phyloP scores from a whole-genome alignment of 1,140 invertebrate species.

The Zaprionus nigranus region DNA sequence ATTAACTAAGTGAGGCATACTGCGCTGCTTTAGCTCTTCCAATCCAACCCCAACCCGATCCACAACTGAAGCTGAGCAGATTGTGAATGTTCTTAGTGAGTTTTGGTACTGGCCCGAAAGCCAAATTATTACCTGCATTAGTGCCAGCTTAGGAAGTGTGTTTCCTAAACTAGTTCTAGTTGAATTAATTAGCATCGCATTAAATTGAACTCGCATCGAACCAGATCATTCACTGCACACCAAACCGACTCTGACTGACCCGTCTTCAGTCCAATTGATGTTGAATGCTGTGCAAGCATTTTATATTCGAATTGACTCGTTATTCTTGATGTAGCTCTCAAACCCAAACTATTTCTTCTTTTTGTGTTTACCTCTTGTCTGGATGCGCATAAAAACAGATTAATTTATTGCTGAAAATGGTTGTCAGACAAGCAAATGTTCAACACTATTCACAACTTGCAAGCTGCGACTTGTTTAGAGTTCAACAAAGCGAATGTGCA shows the following conservation, averaged over 20 bases:
- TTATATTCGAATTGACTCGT: conserved; percentile 1
- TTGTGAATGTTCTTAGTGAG: conserved; percentile 13
- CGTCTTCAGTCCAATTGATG: conserved; percentile 20
- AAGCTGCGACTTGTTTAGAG: not conserved
- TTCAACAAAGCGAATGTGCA: not conserved
- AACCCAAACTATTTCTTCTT: not conserved
- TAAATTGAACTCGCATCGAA: conserved; percentile 9
- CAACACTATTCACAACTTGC: conserved; percentile 21
- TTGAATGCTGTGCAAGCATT: not conserved
- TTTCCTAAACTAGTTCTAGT: conserved; percentile 65
- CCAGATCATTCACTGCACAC: conserved; percentile 14
- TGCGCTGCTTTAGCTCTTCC: not conserved
- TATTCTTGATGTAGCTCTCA: not conserved
- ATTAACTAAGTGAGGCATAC: conserved; percentile 24
- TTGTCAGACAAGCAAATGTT: conserved; percentile 15
- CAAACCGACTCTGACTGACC: conserved; percentile 11
- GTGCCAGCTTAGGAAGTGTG: conserved; percentile 56
- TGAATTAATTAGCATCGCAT: conserved; percentile 48
- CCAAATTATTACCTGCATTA: conserved; percentile 72
- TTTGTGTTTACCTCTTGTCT: conserved; percentile 1
- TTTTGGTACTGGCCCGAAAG: conserved; percentile 45
- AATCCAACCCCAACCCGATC: not conserved
- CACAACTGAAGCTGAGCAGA: not conserved
- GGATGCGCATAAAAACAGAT: conserved; percentile 11
- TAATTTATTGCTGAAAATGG: conserved; percentile 24